Base-by-base conservation (phyloP, 2,113 vertebrate genomes). In the Lichenostomus cassidix region DNA sequence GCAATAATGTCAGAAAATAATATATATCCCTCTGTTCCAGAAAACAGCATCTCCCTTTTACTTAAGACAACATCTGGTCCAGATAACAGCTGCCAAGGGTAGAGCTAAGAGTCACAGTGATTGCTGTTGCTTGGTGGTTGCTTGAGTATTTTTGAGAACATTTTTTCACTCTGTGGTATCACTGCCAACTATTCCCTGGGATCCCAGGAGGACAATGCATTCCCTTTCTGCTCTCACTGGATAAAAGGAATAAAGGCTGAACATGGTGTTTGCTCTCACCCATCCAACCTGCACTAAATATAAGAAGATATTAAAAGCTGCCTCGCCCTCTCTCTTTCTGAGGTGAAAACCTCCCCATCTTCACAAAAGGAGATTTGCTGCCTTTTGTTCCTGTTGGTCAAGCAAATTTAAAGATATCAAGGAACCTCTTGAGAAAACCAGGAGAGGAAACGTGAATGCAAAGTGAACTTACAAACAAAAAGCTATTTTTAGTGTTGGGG, bases 401-500 rank as follows among this genome's bases (percentile, higher is more conserved):
- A 89, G 91, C 84, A 88, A 95, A 97, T 98, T 97, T 97, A 98
- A 97, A 96, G 91, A 80, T 96, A 97, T 74, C 91, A 81, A 76
- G 96, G 96, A 97, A 92, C 73, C 93, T 96, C 94, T 95, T 89
- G 95, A 96, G 92, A 95, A 97, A 95, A 89, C 69, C 93, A 93
- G 86, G 65, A 93, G 50, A 98, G 98, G 98, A 98, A 99, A 94
- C 56, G 94, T 97, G 95, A 96, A 96, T 96, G 96, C 97, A 97
- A 95, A 97, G 96, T 97, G 97, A 98, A 97, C 94, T 97, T 97
- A 95, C 98, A 98, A 99, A 99, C 98, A 98, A 98, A 98, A 98
- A 97, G 95, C 97, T 98, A 98, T 98, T 99, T 99, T 99, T 99
- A 98, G 96, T 13, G 37, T 35, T 96, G 97, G 83, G 92, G 97